These are phyloP conservation scores for Chloroclystis v-ata DNA, from an alignment of 2,888 invertebrate species.

Conservation along the genomic window DNA sequence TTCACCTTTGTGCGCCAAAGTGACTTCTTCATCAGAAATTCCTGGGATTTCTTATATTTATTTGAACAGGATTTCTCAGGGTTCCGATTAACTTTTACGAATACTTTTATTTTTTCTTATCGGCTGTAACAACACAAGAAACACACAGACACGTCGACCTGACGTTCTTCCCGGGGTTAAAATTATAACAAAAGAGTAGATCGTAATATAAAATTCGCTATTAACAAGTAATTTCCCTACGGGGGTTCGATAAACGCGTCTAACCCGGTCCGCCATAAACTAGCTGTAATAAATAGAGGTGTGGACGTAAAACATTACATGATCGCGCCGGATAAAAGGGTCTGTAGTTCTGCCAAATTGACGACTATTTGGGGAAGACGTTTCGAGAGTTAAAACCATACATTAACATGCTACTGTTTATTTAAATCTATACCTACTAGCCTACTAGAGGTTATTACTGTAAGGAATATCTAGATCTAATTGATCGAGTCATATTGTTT, in stretches of 20 bases:
- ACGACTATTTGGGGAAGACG: background rate
- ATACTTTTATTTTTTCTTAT: no score
- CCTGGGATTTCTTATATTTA: background rate
- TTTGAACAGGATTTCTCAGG: background rate
- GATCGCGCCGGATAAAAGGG: conserved; percentile 38
- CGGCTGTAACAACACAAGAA: background rate
- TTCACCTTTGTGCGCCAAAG: no score
- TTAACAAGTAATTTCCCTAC: conserved; percentile 13
- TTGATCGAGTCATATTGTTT: no score
- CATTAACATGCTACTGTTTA: background rate
- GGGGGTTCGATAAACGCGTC: conserved; percentile 17
- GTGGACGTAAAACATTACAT: conserved; percentile 34
- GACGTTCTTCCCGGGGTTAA: no score
- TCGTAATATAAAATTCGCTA: no score
- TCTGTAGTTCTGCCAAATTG: conserved; percentile 16
- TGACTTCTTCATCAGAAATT: background rate
- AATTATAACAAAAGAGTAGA: no score
- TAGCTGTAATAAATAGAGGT: conserved; percentile 37
- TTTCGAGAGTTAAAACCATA: background rate
- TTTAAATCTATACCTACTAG: background rate
- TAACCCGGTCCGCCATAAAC: conserved; percentile 20
- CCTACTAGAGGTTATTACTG: no score
- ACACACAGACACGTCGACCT: background rate
- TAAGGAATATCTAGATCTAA: no score
- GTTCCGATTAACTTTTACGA: no score